A percentile compares a stretch with the other conserved stretches of the same genome.
These are phyloP conservation scores for Pogonocichla stellata DNA, from an alignment of 2,113 vertebrate species.

Conservation along the genomic window DNA sequence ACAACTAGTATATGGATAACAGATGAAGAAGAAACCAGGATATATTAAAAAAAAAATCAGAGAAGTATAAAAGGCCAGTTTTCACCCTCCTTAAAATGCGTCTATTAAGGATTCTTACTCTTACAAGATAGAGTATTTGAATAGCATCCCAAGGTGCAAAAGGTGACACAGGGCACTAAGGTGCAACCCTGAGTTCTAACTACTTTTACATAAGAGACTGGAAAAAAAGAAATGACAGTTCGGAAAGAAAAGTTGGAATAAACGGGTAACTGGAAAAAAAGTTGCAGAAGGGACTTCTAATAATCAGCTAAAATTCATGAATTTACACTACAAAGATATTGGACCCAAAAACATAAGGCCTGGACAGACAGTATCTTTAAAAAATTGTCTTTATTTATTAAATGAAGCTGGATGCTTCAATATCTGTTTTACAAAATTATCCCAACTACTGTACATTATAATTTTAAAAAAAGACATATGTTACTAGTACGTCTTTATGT, in stretches of 20 bases:
- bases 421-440: background rate
- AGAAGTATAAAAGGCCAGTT: background rate
- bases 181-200: background rate
- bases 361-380: background rate
- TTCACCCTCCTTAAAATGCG: background rate
- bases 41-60: background rate
- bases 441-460: background rate
- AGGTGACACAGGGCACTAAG: background rate
- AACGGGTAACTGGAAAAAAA: background rate
- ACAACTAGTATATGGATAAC: background rate
- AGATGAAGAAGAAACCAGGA: background rate
- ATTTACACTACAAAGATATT: background rate
- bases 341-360: background rate
- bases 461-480: background rate
- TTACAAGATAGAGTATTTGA: background rate
- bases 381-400: conserved; percentile 3
- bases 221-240: background rate
- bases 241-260: background rate
- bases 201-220: background rate
- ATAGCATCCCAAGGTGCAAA: background rate
- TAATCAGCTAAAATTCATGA: background rate
- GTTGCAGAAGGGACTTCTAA: background rate
- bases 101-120: background rate
- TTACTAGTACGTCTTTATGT: conserved; percentile 25
- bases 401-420: background rate